Evolutionary conservation across 2,888 invertebrate species (phyloP).

Genomic region (Agrypnus murinus): DNA sequence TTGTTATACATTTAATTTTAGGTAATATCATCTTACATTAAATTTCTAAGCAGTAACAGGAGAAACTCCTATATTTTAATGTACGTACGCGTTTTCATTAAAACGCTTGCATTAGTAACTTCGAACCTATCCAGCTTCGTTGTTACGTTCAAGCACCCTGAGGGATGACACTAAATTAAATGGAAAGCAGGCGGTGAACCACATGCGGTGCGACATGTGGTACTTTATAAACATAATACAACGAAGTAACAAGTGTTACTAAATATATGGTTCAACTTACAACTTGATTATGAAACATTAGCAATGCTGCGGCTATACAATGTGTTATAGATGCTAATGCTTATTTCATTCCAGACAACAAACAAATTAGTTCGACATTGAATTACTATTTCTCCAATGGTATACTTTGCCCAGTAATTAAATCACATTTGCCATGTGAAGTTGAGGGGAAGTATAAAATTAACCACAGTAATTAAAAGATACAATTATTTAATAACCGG

Average conservation of each 20-base stretch:
- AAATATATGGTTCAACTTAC: slow-evolving; percentile 26
- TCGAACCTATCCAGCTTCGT: slow-evolving; percentile 9
- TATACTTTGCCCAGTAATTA: too few relatives aligned
- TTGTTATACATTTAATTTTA: neutral
- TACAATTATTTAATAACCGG: too few relatives aligned
- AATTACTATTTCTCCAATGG: too few relatives aligned
- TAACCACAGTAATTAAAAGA: too few relatives aligned
- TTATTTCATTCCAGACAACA: too few relatives aligned
- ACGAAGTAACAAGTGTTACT: slow-evolving; percentile 33
- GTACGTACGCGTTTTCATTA: slow-evolving; percentile 14
- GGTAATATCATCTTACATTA: neutral
- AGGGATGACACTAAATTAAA: slow-evolving; percentile 41
- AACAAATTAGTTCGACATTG: too few relatives aligned
- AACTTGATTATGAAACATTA: slow-evolving; percentile 19
- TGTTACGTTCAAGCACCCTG: slow-evolving; percentile 31
- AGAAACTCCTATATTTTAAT: neutral
- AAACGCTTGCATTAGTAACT: slow-evolving; percentile 28
- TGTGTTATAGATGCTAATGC: too few relatives aligned
- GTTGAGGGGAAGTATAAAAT: too few relatives aligned
- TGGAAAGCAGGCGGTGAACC: slow-evolving; percentile 35
- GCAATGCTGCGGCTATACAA: neutral
- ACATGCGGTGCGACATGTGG: slow-evolving; percentile 40
- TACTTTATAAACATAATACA: slow-evolving; percentile 36
- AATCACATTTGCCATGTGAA: too few relatives aligned
- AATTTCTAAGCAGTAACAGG: too few relatives aligned